phyloP scores from a whole-genome alignment of 2,113 vertebrate species.

The Vulpes ferrilata region DNA sequence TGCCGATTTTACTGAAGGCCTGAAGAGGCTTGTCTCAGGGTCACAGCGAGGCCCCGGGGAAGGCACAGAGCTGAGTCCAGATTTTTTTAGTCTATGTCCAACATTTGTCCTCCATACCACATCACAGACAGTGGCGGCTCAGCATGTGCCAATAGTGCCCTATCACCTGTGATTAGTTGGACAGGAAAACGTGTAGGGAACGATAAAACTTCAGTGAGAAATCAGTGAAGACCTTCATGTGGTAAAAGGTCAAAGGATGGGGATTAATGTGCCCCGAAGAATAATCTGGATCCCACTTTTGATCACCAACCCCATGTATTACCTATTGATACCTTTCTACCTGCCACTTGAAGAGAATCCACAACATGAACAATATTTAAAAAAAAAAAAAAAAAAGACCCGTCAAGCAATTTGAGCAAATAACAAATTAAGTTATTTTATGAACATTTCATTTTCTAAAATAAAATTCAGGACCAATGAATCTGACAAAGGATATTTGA shows the following conservation, averaged over 20 bases:
- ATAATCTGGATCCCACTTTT: neutral
- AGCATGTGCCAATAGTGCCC: accelerated
- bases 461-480: slow-evolving; percentile 21
- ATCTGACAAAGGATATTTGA: neutral
- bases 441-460: slow-evolving; percentile 45
- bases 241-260: neutral
- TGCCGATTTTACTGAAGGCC: neutral
- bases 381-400: too few species aligned
- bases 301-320: neutral
- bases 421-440: slow-evolving; percentile 18
- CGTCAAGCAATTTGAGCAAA: slow-evolving; percentile 31
- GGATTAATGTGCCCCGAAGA: neutral
- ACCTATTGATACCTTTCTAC: neutral
- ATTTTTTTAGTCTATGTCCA: neutral
- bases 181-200: neutral
- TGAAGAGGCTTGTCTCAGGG: neutral
- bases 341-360: neutral
- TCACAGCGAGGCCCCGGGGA: neutral
- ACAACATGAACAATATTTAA: neutral
- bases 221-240: neutral
- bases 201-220: neutral
- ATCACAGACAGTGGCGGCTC: neutral
- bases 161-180: too few species aligned
- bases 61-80: neutral
- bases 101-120: neutral